These are phyloP conservation scores for Brachystomella parvula DNA, from an alignment of 1,140 invertebrate genomes.

Conservation along the genomic window DNA sequence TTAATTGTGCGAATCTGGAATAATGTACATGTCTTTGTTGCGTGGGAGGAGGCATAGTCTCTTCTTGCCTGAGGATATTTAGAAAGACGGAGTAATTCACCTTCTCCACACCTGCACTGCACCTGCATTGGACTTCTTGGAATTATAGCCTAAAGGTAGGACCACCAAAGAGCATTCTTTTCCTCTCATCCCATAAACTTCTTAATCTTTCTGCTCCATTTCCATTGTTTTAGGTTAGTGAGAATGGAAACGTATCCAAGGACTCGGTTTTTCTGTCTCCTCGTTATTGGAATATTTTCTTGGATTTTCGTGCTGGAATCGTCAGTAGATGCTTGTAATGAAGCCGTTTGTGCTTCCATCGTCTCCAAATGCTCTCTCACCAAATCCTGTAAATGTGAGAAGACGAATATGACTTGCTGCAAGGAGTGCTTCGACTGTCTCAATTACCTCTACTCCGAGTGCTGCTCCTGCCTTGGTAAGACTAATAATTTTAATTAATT, in stretches of 20 bases:
- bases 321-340: conserved; percentile 57
- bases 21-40: too few species aligned
- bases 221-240: neutral
- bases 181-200: too few species aligned
- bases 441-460: conserved; percentile 79
- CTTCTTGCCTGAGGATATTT: too few species aligned
- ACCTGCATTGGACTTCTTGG: too few species aligned
- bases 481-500: conserved; percentile 20
- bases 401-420: conserved; percentile 83
- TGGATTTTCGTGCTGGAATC: too few species aligned
- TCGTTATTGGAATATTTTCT: neutral
- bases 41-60: too few species aligned
- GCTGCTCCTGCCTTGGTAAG: conserved; percentile 91
- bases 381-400: conserved; percentile 87
- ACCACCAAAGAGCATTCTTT: too few species aligned
- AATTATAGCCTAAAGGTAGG: too few species aligned
- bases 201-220: too few species aligned
- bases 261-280: neutral
- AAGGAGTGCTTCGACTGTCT: conserved; percentile 85
- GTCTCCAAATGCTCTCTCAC: conserved; percentile 94
- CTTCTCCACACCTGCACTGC: too few species aligned
- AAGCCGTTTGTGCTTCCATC: conserved; percentile 82
- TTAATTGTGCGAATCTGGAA: too few species aligned
- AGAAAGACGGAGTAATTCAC: too few species aligned
- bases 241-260: neutral